Evolutionary conservation across 2,888 invertebrate genomes (phyloP).

Genomic region (Acanthosepion esculentum): DNA sequence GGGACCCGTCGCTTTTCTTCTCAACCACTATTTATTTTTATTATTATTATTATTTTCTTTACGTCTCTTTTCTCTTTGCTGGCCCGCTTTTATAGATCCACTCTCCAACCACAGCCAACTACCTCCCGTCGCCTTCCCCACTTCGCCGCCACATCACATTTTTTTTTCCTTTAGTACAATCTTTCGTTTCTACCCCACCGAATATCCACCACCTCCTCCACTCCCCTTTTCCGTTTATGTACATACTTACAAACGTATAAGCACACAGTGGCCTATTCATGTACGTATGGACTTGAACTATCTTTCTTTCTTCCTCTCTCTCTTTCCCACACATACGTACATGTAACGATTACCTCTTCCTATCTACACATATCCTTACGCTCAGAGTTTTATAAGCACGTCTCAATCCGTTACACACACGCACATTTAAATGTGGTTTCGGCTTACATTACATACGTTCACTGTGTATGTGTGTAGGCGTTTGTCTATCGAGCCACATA

Average conservation of each 20-base stretch:
- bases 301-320: background rate
- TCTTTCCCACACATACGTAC: background rate
- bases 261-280: background rate
- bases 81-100: background rate
- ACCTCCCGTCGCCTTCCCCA: constrained; percentile 16
- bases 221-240: background rate
- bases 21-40: constrained; percentile 25
- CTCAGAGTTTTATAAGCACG: background rate
- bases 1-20: background rate
- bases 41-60: background rate
- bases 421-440: background rate
- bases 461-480: background rate
- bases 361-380: background rate
- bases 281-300: background rate
- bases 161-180: constrained; percentile 12
- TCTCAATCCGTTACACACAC: constrained; percentile 5
- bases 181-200: background rate
- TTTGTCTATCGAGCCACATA: background rate
- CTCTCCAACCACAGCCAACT: background rate
- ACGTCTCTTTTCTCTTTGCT: background rate
- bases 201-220: background rate
- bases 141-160: background rate
- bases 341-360: background rate
- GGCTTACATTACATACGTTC: background rate
- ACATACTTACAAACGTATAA: background rate